A percentile compares a stretch with the other conserved stretches of the same genome.
These are phyloP conservation scores for Chromis chromis DNA, from an alignment of 2,797 vertebrate genomes.

Conservation along the genomic window DNA sequence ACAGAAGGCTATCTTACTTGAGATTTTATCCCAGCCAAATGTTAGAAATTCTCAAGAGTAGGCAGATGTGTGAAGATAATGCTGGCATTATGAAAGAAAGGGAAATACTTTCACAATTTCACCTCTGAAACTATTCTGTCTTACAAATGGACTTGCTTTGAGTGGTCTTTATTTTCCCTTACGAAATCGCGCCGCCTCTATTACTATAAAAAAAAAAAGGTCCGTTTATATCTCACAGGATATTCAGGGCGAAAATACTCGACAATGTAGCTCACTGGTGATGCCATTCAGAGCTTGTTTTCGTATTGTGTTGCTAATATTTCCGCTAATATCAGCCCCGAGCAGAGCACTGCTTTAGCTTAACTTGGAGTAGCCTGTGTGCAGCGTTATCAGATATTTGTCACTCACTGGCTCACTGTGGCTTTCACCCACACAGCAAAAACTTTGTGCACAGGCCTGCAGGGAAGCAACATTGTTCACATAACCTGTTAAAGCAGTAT, in stretches of 20 bases:
- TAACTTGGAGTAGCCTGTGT: neutral
- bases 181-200: slow-evolving; percentile 5
- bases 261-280: slow-evolving; percentile 11
- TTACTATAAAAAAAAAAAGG: slow-evolving; percentile 2
- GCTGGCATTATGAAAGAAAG: neutral
- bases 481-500: slow-evolving; percentile 63
- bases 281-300: slow-evolving; percentile 18
- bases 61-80: neutral
- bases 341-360: slow-evolving; percentile 25
- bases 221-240: neutral
- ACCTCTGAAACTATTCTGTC: slow-evolving; percentile 15
- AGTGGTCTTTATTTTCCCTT: slow-evolving; percentile 3
- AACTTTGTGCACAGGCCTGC: slow-evolving; percentile 54
- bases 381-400: slow-evolving; percentile 39
- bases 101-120: slow-evolving; percentile 7
- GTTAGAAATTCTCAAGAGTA: neutral
- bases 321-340: slow-evolving; percentile 24
- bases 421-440: slow-evolving; percentile 64
- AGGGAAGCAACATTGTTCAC: slow-evolving; percentile 61
- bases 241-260: slow-evolving; percentile 18
- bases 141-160: neutral
- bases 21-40: neutral
- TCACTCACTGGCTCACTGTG: slow-evolving; percentile 46
- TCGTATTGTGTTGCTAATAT: neutral
- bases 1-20: neutral